Evolutionary conservation across 2,797 vertebrate genomes (phyloP).

Genomic region (Pseudochaenichthys georgianus): DNA sequence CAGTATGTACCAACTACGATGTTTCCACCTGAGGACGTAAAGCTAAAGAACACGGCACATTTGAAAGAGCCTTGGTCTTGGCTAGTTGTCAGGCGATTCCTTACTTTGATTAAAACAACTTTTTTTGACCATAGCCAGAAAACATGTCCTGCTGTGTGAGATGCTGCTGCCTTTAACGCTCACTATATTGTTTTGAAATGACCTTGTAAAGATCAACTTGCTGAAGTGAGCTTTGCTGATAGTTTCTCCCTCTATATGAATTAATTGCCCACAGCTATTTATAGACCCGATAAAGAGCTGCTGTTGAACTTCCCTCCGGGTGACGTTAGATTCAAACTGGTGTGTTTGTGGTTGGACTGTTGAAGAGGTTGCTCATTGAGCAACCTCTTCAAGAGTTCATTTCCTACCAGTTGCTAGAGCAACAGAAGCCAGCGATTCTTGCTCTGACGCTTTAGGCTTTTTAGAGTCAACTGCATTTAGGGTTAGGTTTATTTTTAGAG

Average conservation of each 20-base stretch:
- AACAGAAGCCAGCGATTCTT: conserved; percentile 69
- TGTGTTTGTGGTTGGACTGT: conserved; percentile 46
- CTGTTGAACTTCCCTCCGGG: conserved; percentile 29
- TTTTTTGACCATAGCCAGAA: background rate
- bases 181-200: background rate
- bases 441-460: conserved; percentile 60
- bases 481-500: conserved; percentile 59
- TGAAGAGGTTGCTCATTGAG: conserved; percentile 55
- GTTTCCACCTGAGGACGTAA: no score
- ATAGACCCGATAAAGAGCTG: conserved; percentile 24
- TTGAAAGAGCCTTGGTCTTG: no score
- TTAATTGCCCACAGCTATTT: conserved; percentile 37
- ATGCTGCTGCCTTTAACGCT: background rate
- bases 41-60: no score
- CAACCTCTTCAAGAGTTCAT: conserved; percentile 52
- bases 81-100: no score
- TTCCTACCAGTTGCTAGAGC: conserved; percentile 75
- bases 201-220: conserved; percentile 13
- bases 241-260: conserved; percentile 3
- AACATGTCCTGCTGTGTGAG: background rate
- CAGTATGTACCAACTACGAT: no score
- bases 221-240: background rate
- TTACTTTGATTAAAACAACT: background rate
- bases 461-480: conserved; percentile 61
- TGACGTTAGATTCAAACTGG: conserved; percentile 32